Evolutionary conservation across 2,888 invertebrate genomes (phyloP), one percentile per base, ranked within the genome.

Genomic region (Blastobasis adustella): DNA sequence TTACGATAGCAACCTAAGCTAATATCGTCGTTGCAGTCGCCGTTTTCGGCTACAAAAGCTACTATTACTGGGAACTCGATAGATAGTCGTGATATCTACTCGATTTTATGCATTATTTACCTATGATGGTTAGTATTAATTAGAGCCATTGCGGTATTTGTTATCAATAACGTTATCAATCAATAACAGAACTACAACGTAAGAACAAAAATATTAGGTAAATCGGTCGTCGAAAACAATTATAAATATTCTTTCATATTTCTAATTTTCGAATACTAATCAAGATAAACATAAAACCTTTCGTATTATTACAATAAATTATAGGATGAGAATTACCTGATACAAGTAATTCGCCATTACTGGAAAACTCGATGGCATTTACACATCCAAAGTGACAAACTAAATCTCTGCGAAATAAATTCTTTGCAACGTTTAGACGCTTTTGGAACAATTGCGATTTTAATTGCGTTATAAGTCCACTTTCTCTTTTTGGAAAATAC

Each of bases 321-420:
- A n/a, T n/a, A n/a, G 9, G 38, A 7, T 37, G 23, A 62, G 54
- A 68, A 77, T 90, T 89, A 97, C 97, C 97, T 76, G 98, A 98
- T 65, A 95, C 92, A 58, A 98, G 91, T 66, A 93, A 92, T 82
- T 95, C 93, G 65, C 97, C 97, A 85, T 96, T 93, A 62, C 92
- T 91, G 49, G 96, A 97, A 89, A 98, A 98, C 87, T 98, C 98
- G 66, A 98, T 94, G 58, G 98, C 97, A 90, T 98, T 98, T 53
- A 98, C 96, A 91, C 98, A 98, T 71, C 98, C 98, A 90, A 93
- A 98, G 90, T 98, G 98, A 60, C 95, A 95, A 61, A 93, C 90
- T 53, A 98, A 90, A 85, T 98, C 95, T 69, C 94, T 94, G 65
- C 93, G 92, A 80, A 92, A 96, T 45, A 97, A 90, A 86, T 93